A percentile compares a stretch with the other conserved stretches of the same genome.
phyloP scores from a whole-genome alignment of 2,888 invertebrate genomes.

The Onthophagus sagittarius region DNA sequence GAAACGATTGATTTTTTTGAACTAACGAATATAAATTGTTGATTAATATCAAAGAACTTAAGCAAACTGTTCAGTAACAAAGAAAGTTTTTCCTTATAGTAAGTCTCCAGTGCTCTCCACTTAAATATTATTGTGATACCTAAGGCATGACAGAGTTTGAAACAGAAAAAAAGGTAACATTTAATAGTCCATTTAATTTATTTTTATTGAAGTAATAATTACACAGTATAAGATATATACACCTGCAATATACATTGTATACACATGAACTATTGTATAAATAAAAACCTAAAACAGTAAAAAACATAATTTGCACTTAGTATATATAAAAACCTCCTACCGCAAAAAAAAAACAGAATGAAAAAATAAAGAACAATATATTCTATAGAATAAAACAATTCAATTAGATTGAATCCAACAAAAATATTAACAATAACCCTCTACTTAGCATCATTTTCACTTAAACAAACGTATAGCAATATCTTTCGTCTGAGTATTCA shows the following conservation, averaged over 20 bases:
- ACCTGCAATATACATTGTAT: conserved; percentile 25
- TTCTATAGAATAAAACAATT: conserved; percentile 1
- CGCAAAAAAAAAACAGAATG: conserved; percentile 13
- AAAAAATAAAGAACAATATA: conserved; percentile 6
- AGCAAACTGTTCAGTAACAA: too few species aligned
- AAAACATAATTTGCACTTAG: conserved; percentile 19
- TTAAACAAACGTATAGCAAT: not conserved
- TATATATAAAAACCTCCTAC: conserved; percentile 19
- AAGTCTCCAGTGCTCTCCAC: too few species aligned
- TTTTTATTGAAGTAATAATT: conserved; percentile 24
- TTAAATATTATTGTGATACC: too few species aligned
- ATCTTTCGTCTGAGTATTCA: conserved; percentile 11
- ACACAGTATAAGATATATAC: conserved; percentile 24
- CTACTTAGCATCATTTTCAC: not conserved
- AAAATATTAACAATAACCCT: not conserved
- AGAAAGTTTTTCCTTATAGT: too few species aligned
- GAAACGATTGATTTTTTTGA: too few species aligned
- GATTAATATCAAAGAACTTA: too few species aligned
- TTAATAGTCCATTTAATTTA: not conserved
- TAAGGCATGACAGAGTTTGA: not conserved
- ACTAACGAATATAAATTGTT: too few species aligned
- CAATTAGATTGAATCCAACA: conserved; percentile 1
- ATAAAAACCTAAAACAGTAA: conserved; percentile 21
- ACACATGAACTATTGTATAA: conserved; percentile 16
- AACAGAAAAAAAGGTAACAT: not conserved